phyloP scores from a whole-genome alignment of 2,113 vertebrate genomes.

The Illadopsis cleaveri region DNA sequence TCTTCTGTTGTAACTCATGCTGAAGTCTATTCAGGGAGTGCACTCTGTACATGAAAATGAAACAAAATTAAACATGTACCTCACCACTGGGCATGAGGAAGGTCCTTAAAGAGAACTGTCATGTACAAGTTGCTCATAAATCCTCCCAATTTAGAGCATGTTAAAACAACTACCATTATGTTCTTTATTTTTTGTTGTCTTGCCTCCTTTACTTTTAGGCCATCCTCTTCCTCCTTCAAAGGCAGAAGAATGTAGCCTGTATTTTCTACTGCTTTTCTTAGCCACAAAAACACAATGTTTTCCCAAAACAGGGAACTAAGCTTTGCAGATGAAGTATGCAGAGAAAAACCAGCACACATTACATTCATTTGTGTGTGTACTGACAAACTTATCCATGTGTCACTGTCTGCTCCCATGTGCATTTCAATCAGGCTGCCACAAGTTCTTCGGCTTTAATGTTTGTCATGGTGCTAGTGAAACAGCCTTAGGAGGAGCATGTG shows the following conservation, averaged over 20 bases:
- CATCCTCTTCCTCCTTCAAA: neutral
- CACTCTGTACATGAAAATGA: conserved; percentile 5
- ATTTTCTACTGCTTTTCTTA: neutral
- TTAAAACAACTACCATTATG: neutral
- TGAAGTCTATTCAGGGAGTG: neutral
- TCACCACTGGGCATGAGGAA: neutral
- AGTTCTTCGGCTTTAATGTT: neutral
- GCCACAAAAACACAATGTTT: neutral
- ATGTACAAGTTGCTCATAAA: conserved; percentile 8
- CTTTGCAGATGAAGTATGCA: neutral
- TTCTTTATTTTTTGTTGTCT: neutral
- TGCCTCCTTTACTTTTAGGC: neutral
- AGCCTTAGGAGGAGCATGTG: neutral
- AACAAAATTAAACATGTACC: neutral
- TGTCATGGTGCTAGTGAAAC: neutral
- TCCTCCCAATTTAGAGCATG: neutral
- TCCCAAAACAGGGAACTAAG: neutral
- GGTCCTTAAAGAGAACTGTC: neutral
- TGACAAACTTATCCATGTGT: neutral
- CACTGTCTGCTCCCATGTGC: neutral
- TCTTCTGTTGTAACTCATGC: neutral
- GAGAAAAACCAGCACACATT: neutral
- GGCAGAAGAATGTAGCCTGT: neutral
- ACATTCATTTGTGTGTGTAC: neutral
- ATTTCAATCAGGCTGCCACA: neutral